Base-by-base conservation (phyloP, 2,888 invertebrate species). In the Teleogryllus oceanicus region DNA sequence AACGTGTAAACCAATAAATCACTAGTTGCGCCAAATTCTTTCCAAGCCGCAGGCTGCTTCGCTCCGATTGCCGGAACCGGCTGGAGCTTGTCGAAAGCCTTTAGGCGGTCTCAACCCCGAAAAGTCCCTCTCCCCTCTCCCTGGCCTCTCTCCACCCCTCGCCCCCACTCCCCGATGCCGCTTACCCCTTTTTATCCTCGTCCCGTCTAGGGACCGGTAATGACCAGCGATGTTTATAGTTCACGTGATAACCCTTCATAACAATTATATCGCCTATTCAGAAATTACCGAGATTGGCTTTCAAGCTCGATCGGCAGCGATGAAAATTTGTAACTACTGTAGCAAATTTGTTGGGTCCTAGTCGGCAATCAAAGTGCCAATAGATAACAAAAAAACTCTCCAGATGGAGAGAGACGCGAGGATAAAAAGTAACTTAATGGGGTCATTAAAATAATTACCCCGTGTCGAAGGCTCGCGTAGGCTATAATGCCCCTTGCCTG, bases 291-390 rank as follows among this genome's bases (percentile, higher is more conserved):
- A 81, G 80, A 81, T 81, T 81, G 81, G 75, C 75, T 80, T 75
- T 78, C 78, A 75, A 74, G 74, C 75, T 74, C 80, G 78, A 76
- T 81, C 80, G 80, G 82, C 82, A 81, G 81, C 82, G 82, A 82
- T 81, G 82, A 81, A 81, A 82, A 82, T 82, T 80, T 80, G 76
- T 81, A 82, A 82, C 81, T 79, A 82, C 82, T 81, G 82, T 78
- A 81, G 81, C 81, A 80, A 82, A 82, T 81, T 80, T 80, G 82
- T 81, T 79, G 24, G 51, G 74, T n/a, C 20, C 62, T 76, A 75
- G 79, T 49, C 75, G 49, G 75, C 24, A 51, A 79, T 76, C 81
- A 78, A 79, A 78, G 79, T 78, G 77, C 77, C 78, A 81, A 62
- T 50, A 78, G 74, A 81, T n/a, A 49, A 77, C 24, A 80, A 80